These are phyloP conservation scores for Paratrypauchen microcephalus DNA, from an alignment of 2,797 vertebrate species.

Conservation along the genomic window DNA sequence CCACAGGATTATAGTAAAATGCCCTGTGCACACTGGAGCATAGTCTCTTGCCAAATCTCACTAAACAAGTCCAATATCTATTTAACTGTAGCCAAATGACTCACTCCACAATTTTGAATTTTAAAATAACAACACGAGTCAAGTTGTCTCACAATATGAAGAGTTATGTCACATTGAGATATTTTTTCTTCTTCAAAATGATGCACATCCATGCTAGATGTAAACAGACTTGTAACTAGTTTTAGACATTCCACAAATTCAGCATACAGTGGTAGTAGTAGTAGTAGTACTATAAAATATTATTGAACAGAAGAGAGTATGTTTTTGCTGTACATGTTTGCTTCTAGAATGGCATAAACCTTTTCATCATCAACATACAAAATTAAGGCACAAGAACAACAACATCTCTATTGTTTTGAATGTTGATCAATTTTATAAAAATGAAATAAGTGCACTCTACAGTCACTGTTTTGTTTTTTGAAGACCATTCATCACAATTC, in stretches of 20 bases:
- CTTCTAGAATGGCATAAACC: too few species aligned
- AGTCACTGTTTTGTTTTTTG: conserved; percentile 7
- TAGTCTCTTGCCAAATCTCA: conserved; percentile 34
- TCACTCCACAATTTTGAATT: conserved; percentile 3
- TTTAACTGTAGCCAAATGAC: conserved; percentile 27
- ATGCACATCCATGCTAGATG: background rate
- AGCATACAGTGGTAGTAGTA: too few species aligned
- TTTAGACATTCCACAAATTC: too few species aligned
- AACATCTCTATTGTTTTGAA: too few species aligned
- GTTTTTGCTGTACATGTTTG: too few species aligned
- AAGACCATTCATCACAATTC: background rate
- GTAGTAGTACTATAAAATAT: too few species aligned
- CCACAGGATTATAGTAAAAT: conserved; percentile 33
- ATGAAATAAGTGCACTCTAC: background rate
- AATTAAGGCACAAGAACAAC: too few species aligned
- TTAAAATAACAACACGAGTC: conserved; percentile 21
- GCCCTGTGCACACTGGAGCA: conserved; percentile 31
- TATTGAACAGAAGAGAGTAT: too few species aligned
- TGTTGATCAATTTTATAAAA: background rate
- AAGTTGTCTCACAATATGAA: background rate
- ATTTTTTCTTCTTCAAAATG: background rate
- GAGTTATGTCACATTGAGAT: background rate
- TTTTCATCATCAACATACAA: too few species aligned
- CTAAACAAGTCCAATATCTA: conserved; percentile 19
- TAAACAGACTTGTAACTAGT: background rate